Base-by-base conservation (phyloP, 1,140 invertebrate genomes). In the Drosophila obscura region DNA sequence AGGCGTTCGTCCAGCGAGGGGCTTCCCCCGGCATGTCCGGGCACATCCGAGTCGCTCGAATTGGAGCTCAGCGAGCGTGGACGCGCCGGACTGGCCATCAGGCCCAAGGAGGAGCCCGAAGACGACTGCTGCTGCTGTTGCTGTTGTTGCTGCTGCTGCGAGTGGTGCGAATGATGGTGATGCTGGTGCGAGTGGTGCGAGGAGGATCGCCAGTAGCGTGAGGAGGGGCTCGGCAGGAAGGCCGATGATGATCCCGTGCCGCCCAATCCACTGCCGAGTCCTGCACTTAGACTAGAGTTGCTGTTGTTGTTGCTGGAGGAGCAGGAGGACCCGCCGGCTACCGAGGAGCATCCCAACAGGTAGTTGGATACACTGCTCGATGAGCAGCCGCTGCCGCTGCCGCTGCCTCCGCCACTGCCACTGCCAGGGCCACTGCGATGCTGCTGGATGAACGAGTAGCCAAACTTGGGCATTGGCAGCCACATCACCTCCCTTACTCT, bases 1-100 rank as follows among this genome's bases (percentile, higher is more conserved):
- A 99, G 96, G 61, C 97, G 93, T 90, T 99, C 97, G 80, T 98
- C 97, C 53, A 98, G 93, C 39, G 95, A 95, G 1, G 94, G 95
- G 85, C 81, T 93, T 78, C 85, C 93, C 51, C 92, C 95, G 0
- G 76, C 67, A 22, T 93, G 94, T 46, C 93, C 65, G 93, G 73
- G 93, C 92, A 84, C 83, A 93, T 92, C 93, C 5, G 91, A 93
- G 73, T 93, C 94, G 59, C 93, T 93, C 3, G 94, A 94, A 69
- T 94, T 94, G 5, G 94, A 94, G 67, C 94, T 94, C 0, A 94
- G 74, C 31, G 93, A 93, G 2, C 94, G 94, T 48, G 94, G 95
- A 69, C 93, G 94, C 66, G 93, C 94, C 31, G 93, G 94, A 73
- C 93, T 94, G 57, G 71, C 69, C 83, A 90, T 84, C 64, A 82